Conservation (phyloP, 2,888 invertebrate genomes). For the Chrysolina haemoptera region DNA sequence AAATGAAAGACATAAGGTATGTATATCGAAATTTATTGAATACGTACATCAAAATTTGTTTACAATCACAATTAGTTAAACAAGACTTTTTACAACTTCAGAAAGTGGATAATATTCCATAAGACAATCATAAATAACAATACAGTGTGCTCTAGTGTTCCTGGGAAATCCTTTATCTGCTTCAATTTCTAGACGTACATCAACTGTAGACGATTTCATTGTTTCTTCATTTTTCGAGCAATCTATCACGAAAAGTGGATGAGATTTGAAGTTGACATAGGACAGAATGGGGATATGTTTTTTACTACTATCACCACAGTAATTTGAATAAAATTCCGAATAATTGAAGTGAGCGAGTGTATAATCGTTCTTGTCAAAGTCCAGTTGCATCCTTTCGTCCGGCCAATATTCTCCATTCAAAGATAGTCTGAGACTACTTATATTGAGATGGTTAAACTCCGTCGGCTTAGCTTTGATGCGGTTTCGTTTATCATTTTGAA, state of each 20-base stretch:
- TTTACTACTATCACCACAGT: conserved; percentile 1
- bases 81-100: conserved; percentile 45
- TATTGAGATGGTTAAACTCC: conserved; percentile 34
- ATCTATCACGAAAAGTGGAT: conserved; percentile 45
- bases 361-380: conserved; percentile 35
- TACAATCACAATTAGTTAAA: no score
- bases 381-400: conserved; percentile 33
- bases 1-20: no score
- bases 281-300: conserved; percentile 5
- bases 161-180: conserved; percentile 44
- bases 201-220: conserved; percentile 52
- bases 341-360: conserved; percentile 37
- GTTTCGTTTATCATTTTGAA: conserved; percentile 37
- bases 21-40: no score
- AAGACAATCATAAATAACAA: conserved; percentile 55
- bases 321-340: conserved; percentile 38
- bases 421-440: conserved; percentile 29
- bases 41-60: no score
- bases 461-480: conserved; percentile 31
- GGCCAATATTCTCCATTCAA: conserved; percentile 41
- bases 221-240: conserved; percentile 52
- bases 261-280: conserved; percentile 30
- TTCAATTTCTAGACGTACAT: conserved; percentile 55
- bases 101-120: conserved; percentile 49
- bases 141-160: conserved; percentile 56